Conservation (phyloP, 30 jellyfish, hydroid and myxozoan species). For the Aurelia aurita region DNA sequence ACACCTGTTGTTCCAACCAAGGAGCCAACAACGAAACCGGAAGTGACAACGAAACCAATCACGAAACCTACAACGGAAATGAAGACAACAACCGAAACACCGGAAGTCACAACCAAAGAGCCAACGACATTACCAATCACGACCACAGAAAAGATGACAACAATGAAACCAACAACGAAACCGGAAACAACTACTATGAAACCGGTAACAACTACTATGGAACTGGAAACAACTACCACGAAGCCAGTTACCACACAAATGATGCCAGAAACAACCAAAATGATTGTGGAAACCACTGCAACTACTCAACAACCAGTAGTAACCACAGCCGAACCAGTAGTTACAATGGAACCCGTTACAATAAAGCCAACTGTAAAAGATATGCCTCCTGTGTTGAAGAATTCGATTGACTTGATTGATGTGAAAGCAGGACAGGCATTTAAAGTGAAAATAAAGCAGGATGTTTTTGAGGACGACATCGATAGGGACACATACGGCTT, state of each 20-base stretch:
- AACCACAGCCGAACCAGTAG: constrained; percentile 29
- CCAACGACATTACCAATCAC: constrained; percentile 52
- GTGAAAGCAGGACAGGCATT: constrained; percentile 61
- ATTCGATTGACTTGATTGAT: constrained; percentile 56
- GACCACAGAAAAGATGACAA: constrained; percentile 30
- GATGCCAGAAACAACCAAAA: constrained; percentile 32
- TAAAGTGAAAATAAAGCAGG: constrained; percentile 51
- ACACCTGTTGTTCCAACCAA: constrained; percentile 60
- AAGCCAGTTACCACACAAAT: constrained; percentile 25
- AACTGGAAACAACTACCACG: constrained; percentile 31
- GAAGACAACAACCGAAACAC: constrained; percentile 32
- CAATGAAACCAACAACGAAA: constrained; percentile 28
- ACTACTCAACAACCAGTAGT: constrained; percentile 11
- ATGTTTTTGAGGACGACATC: constrained; percentile 71
- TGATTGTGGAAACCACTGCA: constrained; percentile 5
- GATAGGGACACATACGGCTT: constrained; percentile 76
- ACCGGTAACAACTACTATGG: constrained; percentile 51
- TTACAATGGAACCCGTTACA: constrained; percentile 12
- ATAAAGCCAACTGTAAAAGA: constrained; percentile 30
- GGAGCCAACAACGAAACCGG: constrained; percentile 34
- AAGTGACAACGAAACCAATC: constrained; percentile 17
- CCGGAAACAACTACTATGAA: constrained; percentile 43
- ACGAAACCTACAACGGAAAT: constrained; percentile 11
- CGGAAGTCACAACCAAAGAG: constrained; percentile 46
- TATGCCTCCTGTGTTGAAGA: constrained; percentile 61